phyloP scores from a whole-genome alignment of 2,888 invertebrate genomes.

The Priocnemis perturbator region DNA sequence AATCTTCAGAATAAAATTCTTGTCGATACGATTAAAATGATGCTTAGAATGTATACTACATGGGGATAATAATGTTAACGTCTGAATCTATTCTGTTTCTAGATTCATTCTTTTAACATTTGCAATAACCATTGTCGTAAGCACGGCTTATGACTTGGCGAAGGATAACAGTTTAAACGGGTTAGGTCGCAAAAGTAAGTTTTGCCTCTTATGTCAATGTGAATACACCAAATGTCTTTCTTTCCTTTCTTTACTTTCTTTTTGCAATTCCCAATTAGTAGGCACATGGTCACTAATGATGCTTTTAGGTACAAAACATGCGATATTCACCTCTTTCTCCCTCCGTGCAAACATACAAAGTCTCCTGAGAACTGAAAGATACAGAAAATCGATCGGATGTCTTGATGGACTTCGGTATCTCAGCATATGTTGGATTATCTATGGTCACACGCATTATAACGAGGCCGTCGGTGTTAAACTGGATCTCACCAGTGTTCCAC shows the following conservation, averaged over 20 bases:
- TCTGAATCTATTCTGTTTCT: conserved; percentile 18
- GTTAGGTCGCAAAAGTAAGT: conserved; percentile 41
- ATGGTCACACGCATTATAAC: conserved; percentile 67
- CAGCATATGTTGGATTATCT: conserved; percentile 72
- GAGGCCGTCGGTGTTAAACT: conserved; percentile 58
- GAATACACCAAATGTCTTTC: no score
- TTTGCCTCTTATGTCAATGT: conserved; percentile 3
- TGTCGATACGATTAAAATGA: no score
- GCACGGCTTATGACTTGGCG: conserved; percentile 66
- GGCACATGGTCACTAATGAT: neutral
- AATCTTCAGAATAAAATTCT: no score
- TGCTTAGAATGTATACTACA: no score
- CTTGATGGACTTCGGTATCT: conserved; percentile 74
- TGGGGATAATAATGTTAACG: no score
- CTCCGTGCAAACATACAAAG: conserved; percentile 70
- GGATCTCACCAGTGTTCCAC: conserved; percentile 52
- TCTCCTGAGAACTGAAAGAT: conserved; percentile 58
- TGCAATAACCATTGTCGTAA: conserved; percentile 51
- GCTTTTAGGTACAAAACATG: conserved; percentile 8
- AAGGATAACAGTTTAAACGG: conserved; percentile 34
- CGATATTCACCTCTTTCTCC: conserved; percentile 68
- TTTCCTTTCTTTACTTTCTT: neutral
- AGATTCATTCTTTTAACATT: conserved; percentile 56
- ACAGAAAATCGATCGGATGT: conserved; percentile 63
- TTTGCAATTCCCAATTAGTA: neutral